These are phyloP conservation scores for Torymus auratus DNA, from an alignment of 2,888 invertebrate species.

Conservation along the genomic window DNA sequence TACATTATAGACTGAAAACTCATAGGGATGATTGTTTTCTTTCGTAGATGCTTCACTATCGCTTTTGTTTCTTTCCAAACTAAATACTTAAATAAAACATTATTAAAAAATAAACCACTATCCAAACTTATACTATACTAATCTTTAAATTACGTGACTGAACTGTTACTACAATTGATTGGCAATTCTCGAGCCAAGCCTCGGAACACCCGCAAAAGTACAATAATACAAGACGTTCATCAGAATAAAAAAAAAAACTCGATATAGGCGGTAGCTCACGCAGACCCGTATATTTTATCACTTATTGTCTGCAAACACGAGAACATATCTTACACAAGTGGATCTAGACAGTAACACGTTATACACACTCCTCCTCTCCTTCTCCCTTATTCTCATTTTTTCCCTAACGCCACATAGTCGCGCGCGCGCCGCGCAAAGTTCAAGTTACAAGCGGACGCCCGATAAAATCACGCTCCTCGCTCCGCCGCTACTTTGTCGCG, in stretches of 20 bases:
- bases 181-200: too few relatives aligned
- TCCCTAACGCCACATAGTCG: neutral
- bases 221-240: neutral
- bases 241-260: slow-evolving; percentile 1
- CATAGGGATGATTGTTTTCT: too few relatives aligned
- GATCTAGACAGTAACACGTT: slow-evolving; percentile 15
- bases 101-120: too few relatives aligned
- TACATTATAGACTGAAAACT: too few relatives aligned
- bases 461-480: slow-evolving; percentile 40
- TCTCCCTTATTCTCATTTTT: slow-evolving; percentile 9
- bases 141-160: too few relatives aligned
- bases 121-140: too few relatives aligned
- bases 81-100: too few relatives aligned
- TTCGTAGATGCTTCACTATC: too few relatives aligned
- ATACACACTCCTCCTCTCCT: neutral
- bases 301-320: slow-evolving; percentile 45
- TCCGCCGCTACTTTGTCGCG: slow-evolving; percentile 10
- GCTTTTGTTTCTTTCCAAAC: too few relatives aligned
- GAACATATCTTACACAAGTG: slow-evolving; percentile 35
- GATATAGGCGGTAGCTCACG: neutral
- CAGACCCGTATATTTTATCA: slow-evolving; percentile 30
- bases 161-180: too few relatives aligned
- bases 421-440: slow-evolving; percentile 12
- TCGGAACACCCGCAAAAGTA: too few relatives aligned
- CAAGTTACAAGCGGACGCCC: slow-evolving; percentile 33